Conservation (phyloP, 2,113 vertebrate genomes). For the Neogale vison region DNA sequence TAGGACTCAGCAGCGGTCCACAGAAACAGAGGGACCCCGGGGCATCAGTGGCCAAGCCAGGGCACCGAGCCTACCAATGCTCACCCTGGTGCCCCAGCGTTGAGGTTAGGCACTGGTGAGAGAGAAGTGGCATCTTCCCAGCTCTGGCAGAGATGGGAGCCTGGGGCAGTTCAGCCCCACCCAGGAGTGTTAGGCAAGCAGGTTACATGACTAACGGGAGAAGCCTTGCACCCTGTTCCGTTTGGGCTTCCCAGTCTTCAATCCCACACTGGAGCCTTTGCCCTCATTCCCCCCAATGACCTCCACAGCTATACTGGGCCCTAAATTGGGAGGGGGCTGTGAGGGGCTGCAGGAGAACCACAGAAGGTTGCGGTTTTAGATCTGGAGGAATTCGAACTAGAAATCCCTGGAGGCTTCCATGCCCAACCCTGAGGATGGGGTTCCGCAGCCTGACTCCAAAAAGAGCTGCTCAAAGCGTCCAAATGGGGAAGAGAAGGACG, state of each 20-base stretch:
- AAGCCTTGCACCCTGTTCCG: not conserved
- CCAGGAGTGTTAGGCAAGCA: not conserved
- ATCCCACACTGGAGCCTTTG: not conserved
- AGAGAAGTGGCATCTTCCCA: not conserved
- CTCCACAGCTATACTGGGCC: not conserved
- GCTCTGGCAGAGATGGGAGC: not conserved
- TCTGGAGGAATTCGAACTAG: not conserved
- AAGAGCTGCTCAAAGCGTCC: not conserved
- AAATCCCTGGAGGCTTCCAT: not conserved
- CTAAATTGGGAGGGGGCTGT: not conserved
- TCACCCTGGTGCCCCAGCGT: not conserved
- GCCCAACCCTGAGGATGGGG: not conserved
- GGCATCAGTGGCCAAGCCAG: not conserved
- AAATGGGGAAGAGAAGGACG: not conserved
- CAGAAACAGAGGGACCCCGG: not conserved
- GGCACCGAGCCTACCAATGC: not conserved
- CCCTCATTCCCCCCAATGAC: not conserved
- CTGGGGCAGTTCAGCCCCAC: constrained; percentile 4
- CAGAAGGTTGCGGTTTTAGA: not conserved
- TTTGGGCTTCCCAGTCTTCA: not conserved
- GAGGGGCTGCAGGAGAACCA: not conserved
- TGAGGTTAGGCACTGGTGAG: not conserved
- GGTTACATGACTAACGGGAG: not conserved
- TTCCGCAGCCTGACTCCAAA: not conserved
- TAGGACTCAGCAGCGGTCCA: not conserved